Conservation (phyloP, 2,888 invertebrate species). For the Rosalia funebris region DNA sequence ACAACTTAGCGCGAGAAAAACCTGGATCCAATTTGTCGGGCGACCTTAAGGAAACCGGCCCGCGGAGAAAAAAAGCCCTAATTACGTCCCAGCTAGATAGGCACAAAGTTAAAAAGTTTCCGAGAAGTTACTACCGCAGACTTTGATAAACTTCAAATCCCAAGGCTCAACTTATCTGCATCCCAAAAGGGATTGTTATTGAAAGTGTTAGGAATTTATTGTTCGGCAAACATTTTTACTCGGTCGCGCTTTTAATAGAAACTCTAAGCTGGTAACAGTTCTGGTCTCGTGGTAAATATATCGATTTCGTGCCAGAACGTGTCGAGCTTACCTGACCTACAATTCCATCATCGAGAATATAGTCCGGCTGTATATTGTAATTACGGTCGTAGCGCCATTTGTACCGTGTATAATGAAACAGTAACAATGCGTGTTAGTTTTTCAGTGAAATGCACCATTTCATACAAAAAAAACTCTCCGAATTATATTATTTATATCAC, state of each 20-base stretch:
- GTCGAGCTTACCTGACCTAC: conserved; percentile 20
- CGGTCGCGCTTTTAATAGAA: background rate
- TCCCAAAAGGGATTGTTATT: background rate
- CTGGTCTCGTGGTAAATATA: conserved; percentile 12
- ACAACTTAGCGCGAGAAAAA: too few species aligned
- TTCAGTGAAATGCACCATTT: too few species aligned
- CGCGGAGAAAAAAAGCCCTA: background rate
- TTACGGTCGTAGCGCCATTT: too few species aligned
- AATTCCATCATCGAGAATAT: conserved; percentile 12
- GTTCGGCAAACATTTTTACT: background rate
- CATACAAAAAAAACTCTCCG: too few species aligned
- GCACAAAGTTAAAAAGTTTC: background rate
- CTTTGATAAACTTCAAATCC: background rate
- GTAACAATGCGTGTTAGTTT: too few species aligned
- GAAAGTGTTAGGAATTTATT: conserved; percentile 3
- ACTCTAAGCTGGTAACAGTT: conserved; percentile 3
- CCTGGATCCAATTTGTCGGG: too few species aligned
- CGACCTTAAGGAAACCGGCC: background rate
- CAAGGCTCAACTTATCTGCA: background rate
- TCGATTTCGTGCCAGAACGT: background rate
- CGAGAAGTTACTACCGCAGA: background rate
- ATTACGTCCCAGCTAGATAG: background rate
- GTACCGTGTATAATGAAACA: too few species aligned
- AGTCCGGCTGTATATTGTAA: background rate
- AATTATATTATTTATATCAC: too few species aligned